A percentile compares a stretch with the other conserved stretches of the same genome.
Conservation (phyloP, 37 sponge, comb jelly and placozoan genomes). For the Chondrosia reniformis region DNA sequence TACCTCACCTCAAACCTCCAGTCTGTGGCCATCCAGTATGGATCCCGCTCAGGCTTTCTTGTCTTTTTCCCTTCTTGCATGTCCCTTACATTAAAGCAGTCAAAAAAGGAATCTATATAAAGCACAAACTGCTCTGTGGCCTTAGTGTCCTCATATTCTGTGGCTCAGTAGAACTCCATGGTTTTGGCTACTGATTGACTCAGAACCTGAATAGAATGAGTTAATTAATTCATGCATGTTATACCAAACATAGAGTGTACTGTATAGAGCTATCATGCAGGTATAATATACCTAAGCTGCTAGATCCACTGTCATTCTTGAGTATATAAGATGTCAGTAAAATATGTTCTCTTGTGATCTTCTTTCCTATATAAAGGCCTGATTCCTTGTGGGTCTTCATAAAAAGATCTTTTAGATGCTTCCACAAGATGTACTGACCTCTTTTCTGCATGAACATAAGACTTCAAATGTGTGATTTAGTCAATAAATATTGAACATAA, state of each 20-base stretch:
- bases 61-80: background rate
- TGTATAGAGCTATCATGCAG: no score
- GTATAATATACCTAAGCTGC: conserved; percentile 19
- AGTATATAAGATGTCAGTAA: background rate
- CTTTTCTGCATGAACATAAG: conserved; percentile 1
- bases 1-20: conserved; percentile 2
- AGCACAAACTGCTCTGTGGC: background rate
- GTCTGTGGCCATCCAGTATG: background rate
- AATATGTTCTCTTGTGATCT: background rate
- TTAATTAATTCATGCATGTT: no score
- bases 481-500: background rate
- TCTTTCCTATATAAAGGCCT: background rate
- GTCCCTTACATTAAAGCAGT: conserved; percentile 9
- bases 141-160: background rate
- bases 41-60: background rate
- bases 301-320: conserved; percentile 6
- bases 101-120: background rate
- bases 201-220: background rate
- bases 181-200: conserved; percentile 4
- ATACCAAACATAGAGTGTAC: no score
- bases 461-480: no score
- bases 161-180: background rate
- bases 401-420: background rate
- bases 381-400: background rate
- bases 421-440: background rate